phyloP scores from a whole-genome alignment of 2,888 invertebrate species.

The Ceramica pisi region DNA sequence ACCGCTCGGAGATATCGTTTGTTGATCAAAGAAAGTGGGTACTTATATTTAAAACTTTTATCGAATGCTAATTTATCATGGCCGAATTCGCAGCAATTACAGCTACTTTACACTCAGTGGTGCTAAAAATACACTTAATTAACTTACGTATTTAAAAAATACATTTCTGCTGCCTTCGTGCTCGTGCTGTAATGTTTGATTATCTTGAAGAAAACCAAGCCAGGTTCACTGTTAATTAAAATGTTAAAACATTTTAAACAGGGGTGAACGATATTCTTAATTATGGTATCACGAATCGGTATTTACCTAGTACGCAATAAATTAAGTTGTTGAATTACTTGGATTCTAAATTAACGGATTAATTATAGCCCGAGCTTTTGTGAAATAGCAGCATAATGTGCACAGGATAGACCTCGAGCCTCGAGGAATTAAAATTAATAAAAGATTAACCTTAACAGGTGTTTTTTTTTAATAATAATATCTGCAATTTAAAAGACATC shows the following conservation, averaged over 20 bases:
- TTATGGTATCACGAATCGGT: conserved; percentile 14
- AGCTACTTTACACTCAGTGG: conserved; percentile 44
- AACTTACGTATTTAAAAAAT: conserved; percentile 50
- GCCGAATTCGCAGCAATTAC: conserved; percentile 40
- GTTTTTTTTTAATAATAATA: neutral
- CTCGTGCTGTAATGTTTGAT: conserved; percentile 41
- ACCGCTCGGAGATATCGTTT: neutral
- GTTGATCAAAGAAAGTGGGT: conserved; percentile 15
- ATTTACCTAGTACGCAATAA: conserved; percentile 25
- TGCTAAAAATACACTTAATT: conserved; percentile 62
- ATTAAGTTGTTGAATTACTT: conserved; percentile 15
- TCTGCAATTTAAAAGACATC: conserved; percentile 17
- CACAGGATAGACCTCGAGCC: neutral
- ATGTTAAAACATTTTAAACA: conserved; percentile 41
- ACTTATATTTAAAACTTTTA: conserved; percentile 34
- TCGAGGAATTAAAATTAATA: neutral
- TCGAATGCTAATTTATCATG: conserved; percentile 43
- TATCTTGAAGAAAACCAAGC: conserved; percentile 45
- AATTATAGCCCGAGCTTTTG: neutral
- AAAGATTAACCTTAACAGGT: neutral
- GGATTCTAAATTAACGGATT: conserved; percentile 5
- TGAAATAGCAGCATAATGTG: neutral
- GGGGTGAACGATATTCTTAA: conserved; percentile 27
- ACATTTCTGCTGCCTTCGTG: conserved; percentile 33
- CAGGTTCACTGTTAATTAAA: conserved; percentile 52